A percentile compares a stretch with the other conserved stretches of the same genome.
Evolutionary conservation across 1,140 invertebrate species (phyloP).

Genomic region (Lasaia peninsularis): DNA sequence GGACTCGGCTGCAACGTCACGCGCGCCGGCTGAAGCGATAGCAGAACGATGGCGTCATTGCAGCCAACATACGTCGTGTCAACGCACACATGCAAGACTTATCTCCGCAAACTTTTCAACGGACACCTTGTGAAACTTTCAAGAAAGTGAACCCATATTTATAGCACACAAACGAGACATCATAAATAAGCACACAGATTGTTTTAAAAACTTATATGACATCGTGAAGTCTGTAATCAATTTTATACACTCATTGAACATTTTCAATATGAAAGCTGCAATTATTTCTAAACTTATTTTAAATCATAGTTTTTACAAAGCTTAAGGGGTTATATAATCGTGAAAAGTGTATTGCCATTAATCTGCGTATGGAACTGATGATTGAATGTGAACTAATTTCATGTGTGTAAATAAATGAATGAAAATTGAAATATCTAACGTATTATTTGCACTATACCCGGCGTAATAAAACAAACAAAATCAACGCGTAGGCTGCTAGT

Average conservation of each 20-base stretch:
- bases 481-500: neutral
- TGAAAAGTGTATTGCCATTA: too few species aligned
- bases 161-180: conserved; percentile 37
- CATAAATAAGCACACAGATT: neutral
- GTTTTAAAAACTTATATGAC: conserved; percentile 2
- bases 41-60: conserved; percentile 48
- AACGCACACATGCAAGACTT: conserved; percentile 26
- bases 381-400: neutral
- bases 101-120: conserved; percentile 22
- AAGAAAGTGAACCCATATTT: conserved; percentile 25
- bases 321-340: too few species aligned
- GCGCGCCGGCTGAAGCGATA: conserved; percentile 35
- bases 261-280: too few species aligned
- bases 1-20: conserved; percentile 42
- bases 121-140: conserved; percentile 3
- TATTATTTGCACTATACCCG: neutral
- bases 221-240: neutral
- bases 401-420: neutral
- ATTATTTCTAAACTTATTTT: too few species aligned
- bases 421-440: neutral
- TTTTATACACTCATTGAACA: neutral
- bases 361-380: too few species aligned
- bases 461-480: neutral
- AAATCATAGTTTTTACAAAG: too few species aligned
- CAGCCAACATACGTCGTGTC: conserved; percentile 21